Percentiles rank a stretch among this genome's conserved stretches.
These are phyloP conservation scores for Sarcophaga rosellei DNA, from an alignment of 2,888 invertebrate species.

Conservation along the genomic window DNA sequence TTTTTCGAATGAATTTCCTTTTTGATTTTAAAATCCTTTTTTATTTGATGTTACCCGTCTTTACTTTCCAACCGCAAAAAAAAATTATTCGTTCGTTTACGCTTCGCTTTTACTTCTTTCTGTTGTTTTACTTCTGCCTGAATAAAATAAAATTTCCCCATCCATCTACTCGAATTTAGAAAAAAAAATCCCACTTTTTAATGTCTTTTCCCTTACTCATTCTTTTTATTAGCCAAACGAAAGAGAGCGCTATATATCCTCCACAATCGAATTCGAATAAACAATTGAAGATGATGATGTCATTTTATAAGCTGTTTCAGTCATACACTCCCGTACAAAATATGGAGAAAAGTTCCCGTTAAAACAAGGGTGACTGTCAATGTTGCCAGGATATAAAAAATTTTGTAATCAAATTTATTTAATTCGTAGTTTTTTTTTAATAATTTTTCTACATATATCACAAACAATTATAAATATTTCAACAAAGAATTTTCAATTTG, in stretches of 20 bases:
- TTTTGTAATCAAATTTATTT: too few species aligned
- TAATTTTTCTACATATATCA: too few species aligned
- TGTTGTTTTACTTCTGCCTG: constrained; percentile 46
- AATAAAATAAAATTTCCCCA: constrained; percentile 53
- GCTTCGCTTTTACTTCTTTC: constrained; percentile 48
- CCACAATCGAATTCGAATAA: constrained; percentile 10
- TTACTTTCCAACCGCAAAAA: constrained; percentile 47
- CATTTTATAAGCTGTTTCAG: constrained; percentile 30
- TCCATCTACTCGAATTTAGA: constrained; percentile 30
- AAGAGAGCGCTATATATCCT: constrained; percentile 52
- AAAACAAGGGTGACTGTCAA: not conserved
- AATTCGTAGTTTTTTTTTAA: too few species aligned
- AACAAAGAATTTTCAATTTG: too few species aligned
- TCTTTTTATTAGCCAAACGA: constrained; percentile 7
- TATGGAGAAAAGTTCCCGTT: not conserved
- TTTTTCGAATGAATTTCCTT: constrained; percentile 46
- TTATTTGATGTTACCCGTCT: constrained; percentile 34
- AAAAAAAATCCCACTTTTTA: constrained; percentile 46
- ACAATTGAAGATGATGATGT: constrained; percentile 57
- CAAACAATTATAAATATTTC: too few species aligned
- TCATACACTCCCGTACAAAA: not conserved
- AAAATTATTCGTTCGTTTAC: constrained; percentile 60
- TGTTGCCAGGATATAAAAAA: too few species aligned
- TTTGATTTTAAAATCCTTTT: constrained; percentile 3
- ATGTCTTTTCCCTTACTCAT: constrained; percentile 32